Percentiles rank a stretch among this genome's conserved stretches.
Evolutionary conservation across 2,113 vertebrate genomes (phyloP).

Genomic region (Malurus alboscapulatus): DNA sequence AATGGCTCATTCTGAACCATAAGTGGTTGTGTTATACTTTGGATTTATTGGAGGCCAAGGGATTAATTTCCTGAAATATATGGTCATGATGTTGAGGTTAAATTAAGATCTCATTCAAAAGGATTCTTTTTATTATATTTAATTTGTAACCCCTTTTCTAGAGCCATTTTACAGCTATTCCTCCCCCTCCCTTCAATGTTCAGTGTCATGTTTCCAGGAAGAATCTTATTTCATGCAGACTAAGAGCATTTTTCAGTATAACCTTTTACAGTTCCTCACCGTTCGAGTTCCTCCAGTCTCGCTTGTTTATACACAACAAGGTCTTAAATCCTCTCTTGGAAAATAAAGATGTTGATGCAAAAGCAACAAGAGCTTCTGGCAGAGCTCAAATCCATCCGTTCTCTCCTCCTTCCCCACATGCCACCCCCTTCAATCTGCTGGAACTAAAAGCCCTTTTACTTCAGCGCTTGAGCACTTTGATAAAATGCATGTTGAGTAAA

Average conservation of each 20-base stretch:
- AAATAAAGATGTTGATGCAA: conserved; percentile 48
- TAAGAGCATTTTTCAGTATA: conserved; percentile 28
- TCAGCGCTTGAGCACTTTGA: conserved; percentile 18
- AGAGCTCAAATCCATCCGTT: conserved; percentile 32
- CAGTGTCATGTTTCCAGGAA: conserved; percentile 62
- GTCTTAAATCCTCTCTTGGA: conserved; percentile 48
- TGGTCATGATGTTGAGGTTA: conserved; percentile 49
- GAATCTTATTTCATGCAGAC: conserved; percentile 61
- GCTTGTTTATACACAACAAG: conserved; percentile 45
- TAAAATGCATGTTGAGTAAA: conserved; percentile 2
- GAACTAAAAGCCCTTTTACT: conserved; percentile 56
- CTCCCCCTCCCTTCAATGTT: conserved; percentile 28
- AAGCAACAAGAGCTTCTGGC: conserved; percentile 36
- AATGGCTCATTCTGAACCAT: conserved; percentile 35
- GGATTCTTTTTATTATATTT: conserved; percentile 65
- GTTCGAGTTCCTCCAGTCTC: not conserved
- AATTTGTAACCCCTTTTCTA: conserved; percentile 57
- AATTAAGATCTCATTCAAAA: conserved; percentile 66
- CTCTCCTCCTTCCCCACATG: conserved; percentile 27
- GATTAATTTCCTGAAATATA: conserved; percentile 68
- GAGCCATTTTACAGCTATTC: conserved; percentile 43
- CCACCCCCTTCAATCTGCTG: conserved; percentile 49
- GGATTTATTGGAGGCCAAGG: conserved; percentile 61
- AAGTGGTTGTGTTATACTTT: conserved; percentile 26
- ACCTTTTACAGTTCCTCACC: conserved; percentile 43